These are phyloP conservation scores for Eubasilissa regina DNA, from an alignment of 1,140 invertebrate genomes.

Conservation along the genomic window DNA sequence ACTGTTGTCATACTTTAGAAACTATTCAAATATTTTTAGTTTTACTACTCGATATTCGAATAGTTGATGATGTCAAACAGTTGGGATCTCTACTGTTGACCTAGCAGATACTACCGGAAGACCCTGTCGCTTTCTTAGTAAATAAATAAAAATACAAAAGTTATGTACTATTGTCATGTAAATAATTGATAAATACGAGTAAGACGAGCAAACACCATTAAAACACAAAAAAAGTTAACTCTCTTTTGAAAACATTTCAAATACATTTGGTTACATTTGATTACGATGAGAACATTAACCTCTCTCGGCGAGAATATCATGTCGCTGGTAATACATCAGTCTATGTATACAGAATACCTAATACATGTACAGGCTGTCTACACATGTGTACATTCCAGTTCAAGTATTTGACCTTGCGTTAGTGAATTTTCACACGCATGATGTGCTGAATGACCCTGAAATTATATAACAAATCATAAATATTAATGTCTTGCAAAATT, in stretches of 20 bases:
- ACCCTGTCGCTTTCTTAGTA: too few species aligned
- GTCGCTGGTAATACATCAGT: neutral
- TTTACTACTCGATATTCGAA: too few species aligned
- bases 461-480: neutral
- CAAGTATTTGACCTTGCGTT: conserved; percentile 25
- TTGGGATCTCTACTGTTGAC: too few species aligned
- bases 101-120: too few species aligned
- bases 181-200: too few species aligned
- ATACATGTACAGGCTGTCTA: neutral
- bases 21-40: too few species aligned
- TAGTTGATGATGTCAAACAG: too few species aligned
- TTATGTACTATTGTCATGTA: too few species aligned
- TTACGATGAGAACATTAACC: neutral
- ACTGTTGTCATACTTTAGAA: too few species aligned
- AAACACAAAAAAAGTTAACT: too few species aligned
- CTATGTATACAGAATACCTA: neutral
- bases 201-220: too few species aligned
- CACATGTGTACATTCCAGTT: conserved; percentile 6
- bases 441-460: neutral
- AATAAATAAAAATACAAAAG: too few species aligned
- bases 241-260: conserved; percentile 13
- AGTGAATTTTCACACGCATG: conserved; percentile 18
- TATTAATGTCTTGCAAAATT: conserved; percentile 4
- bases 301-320: conserved; percentile 7
- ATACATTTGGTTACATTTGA: neutral